Base-by-base conservation (phyloP, 2,888 invertebrate genomes). In the Anthrax anthrax region DNA sequence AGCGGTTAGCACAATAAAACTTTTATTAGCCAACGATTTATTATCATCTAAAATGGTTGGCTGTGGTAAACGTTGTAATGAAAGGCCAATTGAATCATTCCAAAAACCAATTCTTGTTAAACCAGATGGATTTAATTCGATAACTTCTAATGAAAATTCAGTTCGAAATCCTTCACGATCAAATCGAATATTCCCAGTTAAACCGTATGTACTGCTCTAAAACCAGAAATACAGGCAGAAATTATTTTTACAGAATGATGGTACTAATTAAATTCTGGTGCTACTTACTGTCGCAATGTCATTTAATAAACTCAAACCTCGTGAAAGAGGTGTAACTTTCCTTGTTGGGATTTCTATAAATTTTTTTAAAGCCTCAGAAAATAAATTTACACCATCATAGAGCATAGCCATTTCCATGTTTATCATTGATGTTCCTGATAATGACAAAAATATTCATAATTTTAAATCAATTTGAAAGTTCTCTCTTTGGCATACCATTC, bases 301-400 rank as follows among this genome's bases (percentile, higher is more conserved):
- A 32, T 32, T 32, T 2, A 32, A 12, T 12, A 32, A 32, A 12
- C 29, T 32, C 12, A 32, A 32, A 12, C 29, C 29, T 12, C 12
- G 3, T 9, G 29, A 5, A 32, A 32, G 12, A 12, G 12, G 12
- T 1, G 29, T 4, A 32, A 12, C 12, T 12, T 12, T 5, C 12
- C 6, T 9, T 1, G 2, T 12, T 32, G 29, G 12, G 12, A 9
- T 12, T 32, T 32, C 29, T 32, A 12, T 70, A 12, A 86, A 63
- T 55, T 78, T 77, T 52, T 79, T 77, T 29, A 92, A 70, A 16
- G 84, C 84, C 56, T 79, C 74, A 2, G 84, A 81, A 61, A 90
- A 88, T 44, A 92, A 68, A 47, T 76, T 74, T 8, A 92, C 84
- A 0, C 89, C 82, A 64, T 95, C 94, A 58, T 85, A 84, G 52